Evolutionary conservation across 2,113 vertebrate genomes (phyloP).

Genomic region (Alosa alosa): DNA sequence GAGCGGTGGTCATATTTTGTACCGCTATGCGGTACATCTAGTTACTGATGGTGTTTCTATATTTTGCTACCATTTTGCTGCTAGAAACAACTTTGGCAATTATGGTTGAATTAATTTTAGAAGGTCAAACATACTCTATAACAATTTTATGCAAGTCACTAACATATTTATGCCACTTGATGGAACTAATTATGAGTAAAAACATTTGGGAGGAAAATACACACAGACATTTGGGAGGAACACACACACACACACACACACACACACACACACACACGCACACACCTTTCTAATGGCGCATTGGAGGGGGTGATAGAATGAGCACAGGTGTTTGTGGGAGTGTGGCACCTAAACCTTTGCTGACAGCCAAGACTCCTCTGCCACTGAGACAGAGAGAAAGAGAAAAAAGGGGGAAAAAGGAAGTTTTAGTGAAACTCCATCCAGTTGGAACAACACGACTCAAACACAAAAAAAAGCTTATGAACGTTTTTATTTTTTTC

Average conservation of each 20-base stretch:
- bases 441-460: no score
- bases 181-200: background rate
- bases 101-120: background rate
- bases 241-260: slow-evolving; percentile 13
- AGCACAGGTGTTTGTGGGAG: slow-evolving; percentile 8
- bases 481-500: no score
- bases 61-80: background rate
- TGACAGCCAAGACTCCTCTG: background rate
- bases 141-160: background rate
- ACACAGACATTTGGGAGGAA: background rate
- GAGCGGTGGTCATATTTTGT: no score
- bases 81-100: background rate
- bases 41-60: background rate
- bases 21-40: no score
- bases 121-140: background rate
- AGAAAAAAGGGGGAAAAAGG: background rate
- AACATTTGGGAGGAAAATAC: background rate
- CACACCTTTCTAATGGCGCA: background rate
- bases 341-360: background rate
- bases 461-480: no score
- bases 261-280: background rate
- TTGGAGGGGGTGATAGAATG: background rate
- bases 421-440: no score
- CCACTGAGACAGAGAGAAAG: background rate
- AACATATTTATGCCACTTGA: background rate